Conservation (phyloP, 2,113 vertebrate genomes). For the Polyodon spathula region DNA sequence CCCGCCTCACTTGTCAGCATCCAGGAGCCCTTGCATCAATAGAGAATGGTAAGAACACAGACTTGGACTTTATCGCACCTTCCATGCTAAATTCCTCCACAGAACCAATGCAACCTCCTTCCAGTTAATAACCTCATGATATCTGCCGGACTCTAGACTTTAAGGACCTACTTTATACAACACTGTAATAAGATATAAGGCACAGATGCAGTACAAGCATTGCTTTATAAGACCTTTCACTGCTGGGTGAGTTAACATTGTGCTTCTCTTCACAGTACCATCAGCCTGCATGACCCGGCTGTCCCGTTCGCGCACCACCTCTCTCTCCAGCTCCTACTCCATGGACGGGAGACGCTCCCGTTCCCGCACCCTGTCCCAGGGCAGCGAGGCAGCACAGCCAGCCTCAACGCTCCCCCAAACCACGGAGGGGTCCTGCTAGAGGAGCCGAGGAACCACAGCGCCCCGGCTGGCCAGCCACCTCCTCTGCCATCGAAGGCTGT, state of each 20-base stretch:
- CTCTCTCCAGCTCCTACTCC: conserved; percentile 76
- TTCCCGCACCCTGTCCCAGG: conserved; percentile 77
- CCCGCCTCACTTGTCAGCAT: too few relatives aligned
- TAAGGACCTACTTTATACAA: too few relatives aligned
- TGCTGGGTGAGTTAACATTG: not conserved
- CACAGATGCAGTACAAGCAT: too few relatives aligned
- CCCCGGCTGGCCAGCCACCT: not conserved
- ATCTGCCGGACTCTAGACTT: too few relatives aligned
- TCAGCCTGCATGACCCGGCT: conserved; percentile 86
- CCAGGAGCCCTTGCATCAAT: too few relatives aligned
- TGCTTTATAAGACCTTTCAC: too few relatives aligned
- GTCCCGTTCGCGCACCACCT: conserved; percentile 80
- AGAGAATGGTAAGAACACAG: too few relatives aligned
- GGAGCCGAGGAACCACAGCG: conserved; percentile 4
- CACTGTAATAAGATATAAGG: too few relatives aligned
- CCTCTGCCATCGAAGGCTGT: not conserved
- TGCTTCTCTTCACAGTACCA: conserved; percentile 59
- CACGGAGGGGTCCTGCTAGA: conserved; percentile 83
- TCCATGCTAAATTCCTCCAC: too few relatives aligned
- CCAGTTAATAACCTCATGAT: too few relatives aligned
- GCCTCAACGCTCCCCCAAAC: conserved; percentile 69
- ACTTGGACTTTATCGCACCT: too few relatives aligned
- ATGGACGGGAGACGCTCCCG: conserved; percentile 72
- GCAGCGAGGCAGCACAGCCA: conserved; percentile 70
- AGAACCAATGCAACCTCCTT: too few relatives aligned